Evolutionary conservation across 2,797 vertebrate species (phyloP), one percentile per base, ranked within the genome.

Genomic region (Chrosomus eos): DNA sequence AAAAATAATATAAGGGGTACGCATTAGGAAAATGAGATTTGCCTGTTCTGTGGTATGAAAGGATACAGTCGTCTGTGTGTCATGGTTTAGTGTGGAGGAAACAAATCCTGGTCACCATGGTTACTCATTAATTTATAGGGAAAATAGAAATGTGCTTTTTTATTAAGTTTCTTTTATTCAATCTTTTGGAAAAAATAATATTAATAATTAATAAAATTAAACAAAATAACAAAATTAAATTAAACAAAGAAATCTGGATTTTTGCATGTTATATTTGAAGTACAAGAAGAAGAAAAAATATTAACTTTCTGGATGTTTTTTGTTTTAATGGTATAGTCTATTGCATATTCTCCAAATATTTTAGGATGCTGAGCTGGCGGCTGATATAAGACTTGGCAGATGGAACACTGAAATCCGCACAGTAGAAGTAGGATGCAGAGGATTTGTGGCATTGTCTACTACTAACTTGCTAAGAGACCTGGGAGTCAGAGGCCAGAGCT

Each of bases 341-440:
- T 26, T 60, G 55, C 18, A 26, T 60, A 13, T n/a, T 58, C 9
- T 58, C 23, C 23, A 58, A 11, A 58, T n/a, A 58, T 13, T 58
- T 10, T 58, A 58, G 38, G 1, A 40, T 40, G 38, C 38, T 40
- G 38, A 75, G 21, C 58, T 75, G 26, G 85, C 76, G 33, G 68
- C 67, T 14, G 43, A 83, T 7, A 21, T 51, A n/a, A 28, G 48
- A 26, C 80, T 71, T 5, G 16, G 18, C 7, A 66, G 28, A 48
- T 80, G 67, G 53, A 62, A 79, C 7, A 3, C 64, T 9, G 58
- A 8, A 79, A 71, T 38, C 79, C 23, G 5, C 38, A 40, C 8
- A 40, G 21, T 74, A 43, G 83, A 85, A 62, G 51, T 74, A 67
- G 5, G 11, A 55, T 53, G 51, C 62, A 64, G 62, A 67, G 79